Base-by-base conservation (phyloP, 1,140 invertebrate species). In the Monomorium pharaonis region DNA sequence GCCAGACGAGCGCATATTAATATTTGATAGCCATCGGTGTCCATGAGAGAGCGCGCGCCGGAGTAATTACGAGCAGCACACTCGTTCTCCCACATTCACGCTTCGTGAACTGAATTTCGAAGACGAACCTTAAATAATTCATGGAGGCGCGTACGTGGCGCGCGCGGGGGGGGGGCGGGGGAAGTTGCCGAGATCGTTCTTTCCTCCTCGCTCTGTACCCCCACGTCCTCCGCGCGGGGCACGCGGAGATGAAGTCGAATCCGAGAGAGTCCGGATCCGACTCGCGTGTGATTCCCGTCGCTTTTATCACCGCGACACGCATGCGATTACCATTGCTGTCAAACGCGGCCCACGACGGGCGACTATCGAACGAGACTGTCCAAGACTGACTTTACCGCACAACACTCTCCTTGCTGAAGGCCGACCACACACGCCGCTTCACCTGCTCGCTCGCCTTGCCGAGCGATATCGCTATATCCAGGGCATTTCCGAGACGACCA, bases 401-500 rank as follows among this genome's bases (percentile, higher is more conserved):
- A n/a, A 30, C 18, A 9, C 30, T 16, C 42, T 49, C n/a, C 7
- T 5, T n/a, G n/a, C 12, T 33, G 27, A 78, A 49, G n/a, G n/a
- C 16, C 9, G 12, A 14, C 67, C 67, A 72, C 51, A 81, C 65
- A 81, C 33, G 65, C 51, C 12, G 51, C 49, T 44, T 37, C 37
- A 6, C 37, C 7, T 1, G 4, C 18, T 10, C 1, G 4, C 10
- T 27, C 74, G 88, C 80, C 86, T 88, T 33, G 21, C 10, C 51
- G 12, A 18, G 21, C 58, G 49, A 60, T 85, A 89, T 88, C 88
- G 67, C 84, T 88, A n/a, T 67, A 74, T 88, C 63, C 75, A 24
- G 5, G 18, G 42, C 63, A 70, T 85, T 56, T 24, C 37, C 58
- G 75, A 70, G 60, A 77, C 44, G 58, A n/a, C 2, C 3, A 44